Base-by-base conservation (phyloP, 2,113 vertebrate species). In the Hemibagrus wyckioides region DNA sequence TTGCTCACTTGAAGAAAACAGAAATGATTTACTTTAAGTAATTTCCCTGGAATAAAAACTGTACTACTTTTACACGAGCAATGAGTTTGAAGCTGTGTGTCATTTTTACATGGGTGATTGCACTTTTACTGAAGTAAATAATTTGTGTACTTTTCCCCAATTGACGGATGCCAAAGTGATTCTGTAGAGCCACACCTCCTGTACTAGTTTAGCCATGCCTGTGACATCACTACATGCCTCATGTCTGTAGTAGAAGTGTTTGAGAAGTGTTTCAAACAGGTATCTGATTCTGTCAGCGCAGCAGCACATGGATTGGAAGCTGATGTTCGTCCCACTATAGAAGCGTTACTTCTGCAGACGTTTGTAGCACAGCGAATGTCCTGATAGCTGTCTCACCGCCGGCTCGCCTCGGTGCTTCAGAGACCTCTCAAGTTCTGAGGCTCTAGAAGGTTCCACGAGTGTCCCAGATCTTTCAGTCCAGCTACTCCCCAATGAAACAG, bases 401-500 rank as follows among this genome's bases (percentile, higher is more conserved):
- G 2, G 48, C 48, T 52, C 7, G 6, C 48, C 44, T 77, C 75
- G 6, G 44, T 3, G 11, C 73, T 76, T 76, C 73, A 76, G 41
- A 76, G 73, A 50, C 48, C 44, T 56, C 25, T 52, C 10, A 54
- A 80, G 17, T 80, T 80, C 30, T 80, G n/a, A 80, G n/a, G 17
- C 50, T 56, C 30, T 36, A 36, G 8, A 80, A 36, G 30, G 50
- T 80, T 80, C 52, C 19, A 30, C 1, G 19, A 56, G 77, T 57
- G 77, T 36, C 77, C 77, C 52, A 80, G 77, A 80, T 80, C 77
- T 56, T 80, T 57, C 52, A 21, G 17, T 80, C 52, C 8, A 36
- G 77, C 19, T 36, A 80, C 50, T 80, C 52, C 77, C 77, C 30
- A 36, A 36, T 36, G 77, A 57, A 56, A 56, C 19, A 80, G 19